Percentiles rank a stretch among this genome's conserved stretches.
phyloP scores from a whole-genome alignment of 2,888 invertebrate genomes.

The Melikaiella ostensackeni region DNA sequence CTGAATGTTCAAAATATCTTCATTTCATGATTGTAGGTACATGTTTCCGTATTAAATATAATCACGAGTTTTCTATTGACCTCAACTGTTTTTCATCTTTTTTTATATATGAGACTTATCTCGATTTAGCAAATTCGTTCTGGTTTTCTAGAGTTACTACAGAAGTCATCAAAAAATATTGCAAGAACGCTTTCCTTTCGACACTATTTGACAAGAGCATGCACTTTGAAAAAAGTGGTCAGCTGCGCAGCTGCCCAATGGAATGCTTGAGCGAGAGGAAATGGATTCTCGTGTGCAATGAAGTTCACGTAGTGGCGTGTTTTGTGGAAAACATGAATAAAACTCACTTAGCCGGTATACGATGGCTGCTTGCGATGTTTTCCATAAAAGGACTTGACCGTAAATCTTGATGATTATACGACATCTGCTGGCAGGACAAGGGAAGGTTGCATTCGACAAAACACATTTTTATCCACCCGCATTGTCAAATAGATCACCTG shows the following conservation, averaged over 20 bases:
- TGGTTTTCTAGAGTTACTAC: constrained; percentile 3
- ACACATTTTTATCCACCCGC: constrained; percentile 22
- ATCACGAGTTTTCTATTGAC: no score
- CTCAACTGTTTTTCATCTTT: neutral
- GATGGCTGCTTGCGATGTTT: constrained; percentile 27
- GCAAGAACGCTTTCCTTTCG: constrained; percentile 13
- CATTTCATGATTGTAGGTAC: neutral
- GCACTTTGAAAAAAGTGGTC: constrained; percentile 23
- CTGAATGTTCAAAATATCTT: no score
- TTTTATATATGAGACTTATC: neutral
- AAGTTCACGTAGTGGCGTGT: constrained; percentile 38
- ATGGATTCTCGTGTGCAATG: constrained; percentile 21
- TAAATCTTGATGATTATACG: constrained; percentile 39
- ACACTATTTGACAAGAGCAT: constrained; percentile 1
- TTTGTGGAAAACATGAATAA: constrained; percentile 38
- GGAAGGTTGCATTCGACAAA: constrained; percentile 31
- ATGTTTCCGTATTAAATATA: no score
- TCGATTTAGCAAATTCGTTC: neutral
- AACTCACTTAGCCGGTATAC: constrained; percentile 33
- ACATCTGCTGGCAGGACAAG: constrained; percentile 34
- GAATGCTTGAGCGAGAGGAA: constrained; percentile 30
- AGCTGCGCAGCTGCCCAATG: constrained; percentile 20
- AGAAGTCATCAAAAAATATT: constrained; percentile 3
- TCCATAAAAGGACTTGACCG: constrained; percentile 36
- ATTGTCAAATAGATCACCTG: constrained; percentile 32